Percentiles rank a stretch among this genome's conserved stretches.
phyloP scores from a whole-genome alignment of 1,140 invertebrate species.

The Drosophila elegans region DNA sequence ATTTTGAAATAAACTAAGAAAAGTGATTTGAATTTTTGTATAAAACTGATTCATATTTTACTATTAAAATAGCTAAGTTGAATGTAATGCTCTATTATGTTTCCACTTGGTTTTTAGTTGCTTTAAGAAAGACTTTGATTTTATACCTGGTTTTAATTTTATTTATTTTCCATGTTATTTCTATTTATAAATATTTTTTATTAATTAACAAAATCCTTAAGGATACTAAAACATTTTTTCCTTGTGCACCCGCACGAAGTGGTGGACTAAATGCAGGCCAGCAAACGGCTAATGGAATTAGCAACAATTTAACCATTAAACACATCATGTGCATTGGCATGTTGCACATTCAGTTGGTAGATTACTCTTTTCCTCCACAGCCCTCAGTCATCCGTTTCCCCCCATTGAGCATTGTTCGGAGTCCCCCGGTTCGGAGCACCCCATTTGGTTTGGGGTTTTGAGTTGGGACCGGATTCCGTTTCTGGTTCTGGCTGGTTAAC shows the following conservation, averaged over 20 bases:
- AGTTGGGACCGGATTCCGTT: no score
- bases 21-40: no score
- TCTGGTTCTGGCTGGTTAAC: constrained; percentile 57
- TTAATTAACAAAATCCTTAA: not conserved
- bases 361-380: constrained; percentile 23
- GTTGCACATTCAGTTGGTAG: constrained; percentile 60
- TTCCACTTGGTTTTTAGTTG: no score
- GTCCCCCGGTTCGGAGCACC: constrained; percentile 7
- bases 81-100: no score
- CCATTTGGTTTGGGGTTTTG: constrained; percentile 6
- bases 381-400: not conserved
- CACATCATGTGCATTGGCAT: constrained; percentile 82
- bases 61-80: no score
- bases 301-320: constrained; percentile 83
- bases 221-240: not conserved
- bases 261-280: constrained; percentile 55
- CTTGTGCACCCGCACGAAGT: constrained; percentile 7
- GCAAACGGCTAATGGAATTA: constrained; percentile 77
- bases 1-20: no score
- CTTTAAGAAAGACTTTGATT: no score
- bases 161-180: no score
- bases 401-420: constrained; percentile 26
- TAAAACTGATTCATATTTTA: no score
- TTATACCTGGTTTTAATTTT: no score
- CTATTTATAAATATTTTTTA: no score